A percentile compares a stretch with the other conserved stretches of the same genome.
Conservation (phyloP, 2,888 invertebrate species). For the Drosophila parthenogenetica region DNA sequence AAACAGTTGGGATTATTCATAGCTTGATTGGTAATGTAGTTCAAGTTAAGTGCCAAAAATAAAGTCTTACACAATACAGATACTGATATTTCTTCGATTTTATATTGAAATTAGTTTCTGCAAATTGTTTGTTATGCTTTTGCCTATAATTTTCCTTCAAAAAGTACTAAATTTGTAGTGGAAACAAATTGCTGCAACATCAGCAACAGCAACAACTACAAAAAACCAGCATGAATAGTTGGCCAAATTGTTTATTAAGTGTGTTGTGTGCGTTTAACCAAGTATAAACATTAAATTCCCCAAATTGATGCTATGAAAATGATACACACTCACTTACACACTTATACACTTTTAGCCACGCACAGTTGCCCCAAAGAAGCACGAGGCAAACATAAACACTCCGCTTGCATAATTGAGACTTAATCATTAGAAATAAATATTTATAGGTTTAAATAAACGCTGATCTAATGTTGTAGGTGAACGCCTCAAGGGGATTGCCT, state of each 20-base stretch:
- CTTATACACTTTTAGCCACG: no score
- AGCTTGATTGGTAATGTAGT: constrained; percentile 14
- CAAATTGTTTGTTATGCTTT: constrained; percentile 67
- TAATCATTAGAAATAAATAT: constrained; percentile 62
- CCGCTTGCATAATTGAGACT: constrained; percentile 66
- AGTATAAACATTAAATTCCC: constrained; percentile 69
- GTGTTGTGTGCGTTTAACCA: constrained; percentile 54
- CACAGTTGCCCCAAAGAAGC: constrained; percentile 29
- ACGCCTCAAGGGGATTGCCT: constrained; percentile 15
- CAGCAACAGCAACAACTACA: constrained; percentile 18
- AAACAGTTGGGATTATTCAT: constrained; percentile 8
- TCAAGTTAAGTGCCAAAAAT: constrained; percentile 49
- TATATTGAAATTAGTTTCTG: constrained; percentile 19
- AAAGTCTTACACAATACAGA: constrained; percentile 37
- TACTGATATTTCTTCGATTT: constrained; percentile 15
- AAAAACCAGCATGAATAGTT: constrained; percentile 23
- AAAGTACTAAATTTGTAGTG: constrained; percentile 58
- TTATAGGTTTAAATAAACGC: constrained; percentile 42
- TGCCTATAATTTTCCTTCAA: constrained; percentile 63
- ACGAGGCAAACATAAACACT: constrained; percentile 48
- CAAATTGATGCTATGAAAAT: constrained; percentile 60
- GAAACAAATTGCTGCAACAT: constrained; percentile 28
- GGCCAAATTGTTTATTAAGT: constrained; percentile 73
- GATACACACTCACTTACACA: constrained; percentile 40
- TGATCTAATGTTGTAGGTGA: constrained; percentile 49